Conservation (phyloP, 2,113 vertebrate genomes). For the Crotalus viridis region DNA sequence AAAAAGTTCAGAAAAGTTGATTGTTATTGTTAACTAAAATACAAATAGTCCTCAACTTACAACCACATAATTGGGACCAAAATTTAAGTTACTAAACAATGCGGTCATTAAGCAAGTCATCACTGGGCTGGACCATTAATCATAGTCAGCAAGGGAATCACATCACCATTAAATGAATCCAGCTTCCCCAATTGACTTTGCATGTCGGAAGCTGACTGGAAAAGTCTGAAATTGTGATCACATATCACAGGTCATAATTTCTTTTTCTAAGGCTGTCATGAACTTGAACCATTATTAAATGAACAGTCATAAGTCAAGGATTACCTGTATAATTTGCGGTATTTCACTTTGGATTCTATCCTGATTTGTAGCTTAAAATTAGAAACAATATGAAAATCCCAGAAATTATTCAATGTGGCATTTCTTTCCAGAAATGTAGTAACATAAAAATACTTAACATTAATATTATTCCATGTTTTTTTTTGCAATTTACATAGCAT, state of each 20-base stretch:
- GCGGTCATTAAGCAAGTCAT: background rate
- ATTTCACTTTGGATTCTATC: background rate
- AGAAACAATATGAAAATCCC: background rate
- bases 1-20: background rate
- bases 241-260: background rate
- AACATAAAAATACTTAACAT: background rate
- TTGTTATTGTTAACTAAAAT: background rate
- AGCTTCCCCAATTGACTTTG: background rate
- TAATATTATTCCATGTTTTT: background rate
- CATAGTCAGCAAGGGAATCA: background rate
- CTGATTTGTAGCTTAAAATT: background rate
- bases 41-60: background rate
- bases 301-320: background rate
- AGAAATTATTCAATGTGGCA: background rate
- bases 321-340: background rate
- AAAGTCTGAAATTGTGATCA: background rate
- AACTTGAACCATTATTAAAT: background rate
- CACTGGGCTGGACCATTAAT: background rate
- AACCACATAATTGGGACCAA: background rate
- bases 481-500: background rate
- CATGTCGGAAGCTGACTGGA: background rate
- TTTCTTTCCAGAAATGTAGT: background rate
- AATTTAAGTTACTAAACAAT: background rate
- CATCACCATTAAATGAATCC: background rate
- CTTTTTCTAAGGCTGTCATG: background rate